Base-by-base conservation (phyloP, 1,140 invertebrate species). In the Agrypnia vestita region DNA sequence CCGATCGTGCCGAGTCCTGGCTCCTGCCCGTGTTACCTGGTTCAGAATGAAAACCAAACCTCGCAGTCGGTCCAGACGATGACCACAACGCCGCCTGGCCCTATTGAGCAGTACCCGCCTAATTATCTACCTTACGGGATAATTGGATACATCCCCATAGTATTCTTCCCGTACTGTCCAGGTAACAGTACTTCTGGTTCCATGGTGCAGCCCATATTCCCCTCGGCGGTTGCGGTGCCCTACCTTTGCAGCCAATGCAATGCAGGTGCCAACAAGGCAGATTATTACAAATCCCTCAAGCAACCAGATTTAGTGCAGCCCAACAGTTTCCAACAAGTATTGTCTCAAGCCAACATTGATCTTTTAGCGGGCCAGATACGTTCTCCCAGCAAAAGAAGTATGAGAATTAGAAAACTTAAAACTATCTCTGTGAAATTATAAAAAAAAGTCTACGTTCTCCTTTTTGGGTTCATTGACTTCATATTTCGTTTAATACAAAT, bases 71-170 rank as follows among this genome's bases (percentile, higher is more conserved):
- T 35, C 51, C 71, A n/a, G 78, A 83, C 10, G 43, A 55, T 43
- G 86, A 86, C 80, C 81, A 81, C 25, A 81, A 86, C 19, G 80
- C 82, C 55, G 53, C 84, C 46, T 64, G 84, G 17, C 79, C 84
- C 25, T 82, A 85, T 81, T 47, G 81, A 51, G 84, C 81, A 80
- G 17, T 87, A 85, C 81, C 85, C 87, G 61, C 86, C 86, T 47
- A 86, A 87, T 46, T 87, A 88, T 84, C 81, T 87, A 3, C 89
- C 90, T 44, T 87, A 86, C 59, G 89, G 88, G n/a, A 82, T 90
- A 13, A 86, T 92, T 51, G 91, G 90, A 46, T 91, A 91, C 76
- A 91, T 92, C 80, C 91, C 91, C 4, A 90, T 92, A 19, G 88
- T 92, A 13, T 92, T 92, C 76, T 88, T 91, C 84, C 91, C 91